phyloP scores from a whole-genome alignment of 2,113 vertebrate species.

The Trichomycterus rosablanca region DNA sequence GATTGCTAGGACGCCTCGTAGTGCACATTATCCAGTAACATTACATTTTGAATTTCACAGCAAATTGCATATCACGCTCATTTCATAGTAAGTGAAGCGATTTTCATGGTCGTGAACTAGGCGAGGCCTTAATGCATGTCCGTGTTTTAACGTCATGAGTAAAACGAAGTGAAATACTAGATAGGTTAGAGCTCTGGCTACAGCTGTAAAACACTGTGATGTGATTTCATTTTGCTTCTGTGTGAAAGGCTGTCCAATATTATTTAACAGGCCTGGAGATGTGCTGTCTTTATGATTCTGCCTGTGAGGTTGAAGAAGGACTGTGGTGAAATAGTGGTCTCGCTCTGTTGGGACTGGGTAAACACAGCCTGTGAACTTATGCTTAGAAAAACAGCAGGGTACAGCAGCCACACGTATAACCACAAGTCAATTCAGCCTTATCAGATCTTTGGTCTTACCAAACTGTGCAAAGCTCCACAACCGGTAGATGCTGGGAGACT shows the following conservation, averaged over 20 bases:
- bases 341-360: background rate
- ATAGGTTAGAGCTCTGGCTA: constrained; percentile 1
- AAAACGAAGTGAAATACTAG: background rate
- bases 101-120: too few relatives aligned
- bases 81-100: too few relatives aligned
- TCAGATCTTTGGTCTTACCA: background rate
- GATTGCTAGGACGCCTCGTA: too few relatives aligned
- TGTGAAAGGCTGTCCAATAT: constrained; percentile 18
- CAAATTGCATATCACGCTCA: too few relatives aligned
- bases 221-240: constrained; percentile 4
- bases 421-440: background rate
- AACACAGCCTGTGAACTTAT: constrained; percentile 10
- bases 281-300: constrained; percentile 13
- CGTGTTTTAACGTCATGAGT: too few relatives aligned
- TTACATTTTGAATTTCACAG: too few relatives aligned
- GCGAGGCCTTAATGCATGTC: too few relatives aligned
- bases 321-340: constrained; percentile 28
- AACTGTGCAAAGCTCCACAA: constrained; percentile 10
- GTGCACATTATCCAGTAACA: too few relatives aligned
- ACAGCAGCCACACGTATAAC: background rate
- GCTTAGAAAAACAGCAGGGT: background rate
- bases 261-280: constrained; percentile 33
- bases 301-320: constrained; percentile 16
- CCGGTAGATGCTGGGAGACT: too few relatives aligned
- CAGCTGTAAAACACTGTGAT: constrained; percentile 13